Conservation (phyloP, 2,797 vertebrate genomes). For the Mormyrus hasselquistii region DNA sequence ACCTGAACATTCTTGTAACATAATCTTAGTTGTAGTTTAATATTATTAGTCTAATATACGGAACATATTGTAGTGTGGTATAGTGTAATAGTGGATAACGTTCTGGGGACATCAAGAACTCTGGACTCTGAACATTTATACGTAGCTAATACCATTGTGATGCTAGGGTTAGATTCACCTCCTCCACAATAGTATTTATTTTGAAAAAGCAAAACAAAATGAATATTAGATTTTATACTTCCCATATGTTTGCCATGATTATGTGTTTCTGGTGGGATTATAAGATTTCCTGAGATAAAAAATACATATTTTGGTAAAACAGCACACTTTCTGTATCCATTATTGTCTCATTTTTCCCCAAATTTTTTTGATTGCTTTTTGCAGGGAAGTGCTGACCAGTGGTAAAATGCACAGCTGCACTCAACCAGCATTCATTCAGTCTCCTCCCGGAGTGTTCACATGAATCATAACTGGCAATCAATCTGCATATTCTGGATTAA, state of each 20-base stretch:
- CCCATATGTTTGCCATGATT: not conserved
- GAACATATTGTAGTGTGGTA: not conserved
- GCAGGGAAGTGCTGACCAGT: not conserved
- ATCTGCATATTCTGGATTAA: slow-evolving; percentile 44
- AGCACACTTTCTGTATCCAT: not conserved
- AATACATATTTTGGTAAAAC: not conserved
- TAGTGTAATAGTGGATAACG: not conserved
- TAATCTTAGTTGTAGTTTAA: not conserved
- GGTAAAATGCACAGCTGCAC: not conserved
- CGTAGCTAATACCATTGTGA: not conserved
- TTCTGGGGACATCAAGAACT: not conserved
- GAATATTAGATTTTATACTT: not conserved
- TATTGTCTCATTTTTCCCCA: not conserved
- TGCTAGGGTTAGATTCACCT: not conserved
- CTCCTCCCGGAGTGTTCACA: not conserved
- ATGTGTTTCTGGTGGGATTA: not conserved
- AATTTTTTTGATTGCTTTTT: not conserved
- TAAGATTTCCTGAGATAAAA: not conserved
- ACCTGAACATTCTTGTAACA: not conserved
- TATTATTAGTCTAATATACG: not conserved
- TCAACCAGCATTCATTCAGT: not conserved
- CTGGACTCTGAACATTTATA: not conserved
- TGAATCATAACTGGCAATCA: slow-evolving; percentile 35
- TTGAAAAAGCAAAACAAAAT: not conserved
- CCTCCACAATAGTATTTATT: not conserved